Base-by-base conservation (phyloP, 37 sponge, comb jelly and placozoan genomes). In the Geodia barretti region DNA sequence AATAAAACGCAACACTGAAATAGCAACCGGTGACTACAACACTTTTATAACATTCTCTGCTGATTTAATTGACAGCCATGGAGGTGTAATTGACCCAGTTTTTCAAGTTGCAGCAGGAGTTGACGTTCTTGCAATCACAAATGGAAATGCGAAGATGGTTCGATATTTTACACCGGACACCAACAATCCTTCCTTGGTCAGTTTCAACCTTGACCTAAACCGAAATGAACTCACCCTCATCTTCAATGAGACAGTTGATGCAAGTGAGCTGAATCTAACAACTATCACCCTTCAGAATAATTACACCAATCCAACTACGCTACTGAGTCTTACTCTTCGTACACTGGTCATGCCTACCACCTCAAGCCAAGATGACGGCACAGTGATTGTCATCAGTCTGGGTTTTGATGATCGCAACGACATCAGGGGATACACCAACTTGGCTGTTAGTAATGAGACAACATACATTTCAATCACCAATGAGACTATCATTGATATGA, bases 241-340 rank as follows among this genome's bases (percentile, higher is more conserved):
- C 24, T 96, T 96, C 69, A 74, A 84, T 70, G 97, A 96, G 75
- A 96, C 97, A 21, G 93, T 96, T 25, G 77, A 86, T 76, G 93
- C 91, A 19, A 36, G 74, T 7, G 77, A 74, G 25, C 78, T 96
- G 41, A 62, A 81, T 24, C 54, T 90, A 23, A 81, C 86, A 29
- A 65, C 90, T 42, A 64, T 93, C 9, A 26, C 59, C 0, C 69
- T 96, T 1, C 86, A 75, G 62, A 91, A 61, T 59, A 64, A 39
- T 14, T 2, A 33, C 14, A 71, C 29, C 20, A 93, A 89, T 79
- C 58, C 63, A 41, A 89, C 87, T n/a, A 73, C 32, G n/a, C 31
- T 54, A 7, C 77, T 84, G 36, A 43, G 33, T 3, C 75, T 94
- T 21, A 84, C 91, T 25, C 26, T 41, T 0, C 62, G 82, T 60